phyloP scores from a whole-genome alignment of 2,797 vertebrate genomes.

The Karalla daura region DNA sequence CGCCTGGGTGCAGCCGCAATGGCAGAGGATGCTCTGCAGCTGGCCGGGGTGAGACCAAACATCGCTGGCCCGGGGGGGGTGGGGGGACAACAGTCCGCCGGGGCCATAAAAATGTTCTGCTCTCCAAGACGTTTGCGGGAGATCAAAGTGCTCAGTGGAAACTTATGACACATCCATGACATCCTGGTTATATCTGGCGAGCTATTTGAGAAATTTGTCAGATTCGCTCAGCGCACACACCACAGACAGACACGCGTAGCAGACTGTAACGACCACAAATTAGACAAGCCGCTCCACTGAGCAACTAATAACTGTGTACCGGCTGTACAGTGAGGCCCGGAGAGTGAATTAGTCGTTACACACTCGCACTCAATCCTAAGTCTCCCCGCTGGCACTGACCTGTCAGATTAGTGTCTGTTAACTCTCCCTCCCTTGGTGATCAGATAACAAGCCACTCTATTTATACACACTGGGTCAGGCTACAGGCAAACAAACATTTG shows the following conservation, averaged over 20 bases:
- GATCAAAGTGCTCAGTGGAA: neutral
- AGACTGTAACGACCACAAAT: neutral
- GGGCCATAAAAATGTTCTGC: slow-evolving; percentile 1
- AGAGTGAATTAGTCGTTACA: slow-evolving; percentile 19
- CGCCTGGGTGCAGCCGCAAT: neutral
- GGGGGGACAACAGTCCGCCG: slow-evolving; percentile 3
- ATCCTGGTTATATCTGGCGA: neutral
- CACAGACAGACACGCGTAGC: neutral
- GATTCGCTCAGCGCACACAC: neutral
- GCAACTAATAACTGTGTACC: neutral
- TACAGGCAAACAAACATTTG: slow-evolving; percentile 53
- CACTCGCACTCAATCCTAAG: slow-evolving; percentile 50
- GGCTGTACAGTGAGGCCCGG: slow-evolving; percentile 23
- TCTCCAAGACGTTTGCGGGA: slow-evolving; percentile 5
- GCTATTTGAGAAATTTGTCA: neutral
- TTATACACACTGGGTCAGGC: slow-evolving; percentile 80
- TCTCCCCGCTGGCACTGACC: slow-evolving; percentile 54
- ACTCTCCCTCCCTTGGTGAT: slow-evolving; percentile 76
- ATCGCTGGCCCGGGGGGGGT: neutral
- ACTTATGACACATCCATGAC: neutral
- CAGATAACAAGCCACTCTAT: slow-evolving; percentile 82
- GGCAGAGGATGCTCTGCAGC: slow-evolving; percentile 14
- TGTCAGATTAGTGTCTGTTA: slow-evolving; percentile 77
- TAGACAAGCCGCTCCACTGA: neutral
- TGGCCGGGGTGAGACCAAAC: neutral